Conservation (phyloP, 2,888 invertebrate genomes). For the Epinotia bilunana region DNA sequence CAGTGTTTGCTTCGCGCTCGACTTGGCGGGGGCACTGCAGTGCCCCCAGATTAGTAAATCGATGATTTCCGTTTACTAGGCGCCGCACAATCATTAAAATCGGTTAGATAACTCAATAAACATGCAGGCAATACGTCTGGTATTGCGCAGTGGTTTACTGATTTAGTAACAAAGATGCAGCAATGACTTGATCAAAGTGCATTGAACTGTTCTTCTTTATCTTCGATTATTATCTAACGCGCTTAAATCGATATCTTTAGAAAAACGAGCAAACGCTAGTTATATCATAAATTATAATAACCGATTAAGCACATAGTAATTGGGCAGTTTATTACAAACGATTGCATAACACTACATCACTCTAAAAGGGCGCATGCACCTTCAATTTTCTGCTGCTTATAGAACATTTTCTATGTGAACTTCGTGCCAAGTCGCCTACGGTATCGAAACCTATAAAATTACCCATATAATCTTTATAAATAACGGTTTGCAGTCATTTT, state of each 20-base stretch:
- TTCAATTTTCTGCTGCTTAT: neutral
- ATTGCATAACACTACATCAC: slow-evolving; percentile 31
- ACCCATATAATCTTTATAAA: slow-evolving; percentile 39
- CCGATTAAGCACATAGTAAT: slow-evolving; percentile 43
- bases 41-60: too few relatives aligned
- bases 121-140: neutral
- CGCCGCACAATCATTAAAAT: slow-evolving; percentile 1
- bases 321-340: slow-evolving; percentile 39
- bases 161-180: slow-evolving; percentile 31
- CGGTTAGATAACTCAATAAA: slow-evolving; percentile 14
- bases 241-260: slow-evolving; percentile 37
- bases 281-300: slow-evolving; percentile 45
- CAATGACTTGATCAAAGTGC: slow-evolving; percentile 21
- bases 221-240: slow-evolving; percentile 33
- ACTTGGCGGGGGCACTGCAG: too few relatives aligned
- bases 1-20: too few relatives aligned
- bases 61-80: neutral
- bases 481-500: slow-evolving; percentile 29
- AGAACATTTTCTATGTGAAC: neutral
- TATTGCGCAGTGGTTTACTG: slow-evolving; percentile 20
- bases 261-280: slow-evolving; percentile 40
- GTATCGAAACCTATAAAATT: slow-evolving; percentile 35
- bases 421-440: slow-evolving; percentile 13
- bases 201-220: slow-evolving; percentile 36
- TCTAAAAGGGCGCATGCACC: neutral